phyloP scores from a whole-genome alignment of 2,888 invertebrate species.

The Clivina fossor region DNA sequence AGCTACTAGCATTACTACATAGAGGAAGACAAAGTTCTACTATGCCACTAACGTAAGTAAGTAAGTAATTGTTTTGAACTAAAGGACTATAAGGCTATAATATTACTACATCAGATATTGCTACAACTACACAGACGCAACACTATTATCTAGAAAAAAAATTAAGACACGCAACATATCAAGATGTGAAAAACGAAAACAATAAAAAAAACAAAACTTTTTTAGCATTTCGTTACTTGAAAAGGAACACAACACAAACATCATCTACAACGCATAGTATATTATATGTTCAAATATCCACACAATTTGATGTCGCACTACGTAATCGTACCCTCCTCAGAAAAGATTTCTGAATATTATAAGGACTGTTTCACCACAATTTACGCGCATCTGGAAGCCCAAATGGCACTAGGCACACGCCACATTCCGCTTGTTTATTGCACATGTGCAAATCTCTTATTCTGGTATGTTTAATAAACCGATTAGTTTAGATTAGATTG shows the following conservation, averaged over 20 bases:
- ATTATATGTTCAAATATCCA: slow-evolving; percentile 30
- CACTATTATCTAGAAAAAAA: slow-evolving; percentile 18
- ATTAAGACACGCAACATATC: slow-evolving; percentile 22
- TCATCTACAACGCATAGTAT: slow-evolving; percentile 30
- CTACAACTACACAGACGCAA: slow-evolving; percentile 12
- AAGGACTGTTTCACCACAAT: slow-evolving; percentile 32
- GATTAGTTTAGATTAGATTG: slow-evolving; percentile 41
- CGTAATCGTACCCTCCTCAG: slow-evolving; percentile 53
- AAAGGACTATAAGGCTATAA: slow-evolving; percentile 3
- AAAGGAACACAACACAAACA: slow-evolving; percentile 30
- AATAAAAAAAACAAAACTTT: slow-evolving; percentile 19
- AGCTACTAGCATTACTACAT: no score
- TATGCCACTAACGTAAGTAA: no score
- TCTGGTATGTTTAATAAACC: slow-evolving; percentile 25
- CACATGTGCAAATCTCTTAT: slow-evolving; percentile 28
- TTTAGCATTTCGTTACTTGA: slow-evolving; percentile 28
- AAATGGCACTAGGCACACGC: no score
- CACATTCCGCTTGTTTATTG: slow-evolving; percentile 17
- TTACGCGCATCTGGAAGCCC: no score
- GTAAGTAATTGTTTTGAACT: no score
- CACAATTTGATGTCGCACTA: slow-evolving; percentile 33
- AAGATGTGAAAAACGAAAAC: slow-evolving; percentile 15
- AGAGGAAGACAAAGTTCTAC: no score
- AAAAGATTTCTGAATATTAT: slow-evolving; percentile 31
- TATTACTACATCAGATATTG: slow-evolving; percentile 1